Evolutionary conservation across 2,888 invertebrate genomes (phyloP).

Genomic region (Aspidiotus rigidus): DNA sequence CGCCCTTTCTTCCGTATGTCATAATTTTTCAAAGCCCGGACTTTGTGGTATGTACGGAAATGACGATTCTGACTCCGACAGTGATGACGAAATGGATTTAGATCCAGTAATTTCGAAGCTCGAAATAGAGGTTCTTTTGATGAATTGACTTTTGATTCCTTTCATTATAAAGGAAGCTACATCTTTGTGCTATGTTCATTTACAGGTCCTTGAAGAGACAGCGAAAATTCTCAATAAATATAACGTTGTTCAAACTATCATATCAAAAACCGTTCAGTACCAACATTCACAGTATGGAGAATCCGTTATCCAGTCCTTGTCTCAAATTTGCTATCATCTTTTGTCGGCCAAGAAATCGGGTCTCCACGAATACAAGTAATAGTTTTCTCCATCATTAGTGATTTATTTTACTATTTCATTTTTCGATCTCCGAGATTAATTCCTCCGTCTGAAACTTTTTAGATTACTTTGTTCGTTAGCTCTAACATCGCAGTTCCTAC

Average conservation of each 20-base stretch:
- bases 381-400: background rate
- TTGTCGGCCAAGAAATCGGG: conserved; percentile 13
- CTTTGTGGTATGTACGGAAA: conserved; percentile 11
- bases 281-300: conserved; percentile 18
- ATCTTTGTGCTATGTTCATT: background rate
- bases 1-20: conserved; percentile 17
- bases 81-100: conserved; percentile 14
- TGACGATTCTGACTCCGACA: conserved; percentile 13
- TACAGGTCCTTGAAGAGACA: conserved; percentile 21
- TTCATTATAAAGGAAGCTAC: background rate
- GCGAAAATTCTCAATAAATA: conserved; percentile 18
- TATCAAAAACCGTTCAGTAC: conserved; percentile 8
- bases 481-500: conserved; percentile 66
- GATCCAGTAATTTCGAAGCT: conserved; percentile 13
- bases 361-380: conserved; percentile 25
- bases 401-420: background rate
- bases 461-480: conserved; percentile 70
- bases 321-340: conserved; percentile 21
- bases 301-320: conserved; percentile 16
- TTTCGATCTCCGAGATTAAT: background rate
- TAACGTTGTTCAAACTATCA: conserved; percentile 17
- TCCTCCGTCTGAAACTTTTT: conserved; percentile 18
- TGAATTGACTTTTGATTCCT: conserved; percentile 1
- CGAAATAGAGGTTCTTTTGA: conserved; percentile 16
- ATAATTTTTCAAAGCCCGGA: conserved; percentile 20